Conservation (phyloP, 2,113 vertebrate species). For the Oreotrochilus melanogaster region DNA sequence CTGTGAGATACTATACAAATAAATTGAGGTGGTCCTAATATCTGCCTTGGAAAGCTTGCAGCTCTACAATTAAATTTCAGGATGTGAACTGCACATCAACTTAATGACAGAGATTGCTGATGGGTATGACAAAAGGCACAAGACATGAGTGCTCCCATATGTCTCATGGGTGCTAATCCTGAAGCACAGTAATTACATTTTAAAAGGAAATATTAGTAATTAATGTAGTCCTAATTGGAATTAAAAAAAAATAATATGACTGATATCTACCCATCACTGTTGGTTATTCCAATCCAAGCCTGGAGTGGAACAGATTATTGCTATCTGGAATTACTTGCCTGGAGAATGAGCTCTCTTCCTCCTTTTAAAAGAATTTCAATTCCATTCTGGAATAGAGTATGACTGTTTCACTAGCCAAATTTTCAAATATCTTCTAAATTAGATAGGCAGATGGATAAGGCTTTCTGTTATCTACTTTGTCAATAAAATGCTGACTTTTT, state of each 20-base stretch:
- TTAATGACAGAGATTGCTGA: neutral
- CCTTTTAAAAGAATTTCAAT: neutral
- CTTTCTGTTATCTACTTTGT: neutral
- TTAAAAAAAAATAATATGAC: neutral
- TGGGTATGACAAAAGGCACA: neutral
- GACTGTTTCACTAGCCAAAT: neutral
- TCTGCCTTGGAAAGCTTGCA: neutral
- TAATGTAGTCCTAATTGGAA: neutral
- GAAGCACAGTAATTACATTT: neutral
- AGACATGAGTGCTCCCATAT: neutral
- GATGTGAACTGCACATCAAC: neutral
- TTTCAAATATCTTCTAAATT: neutral
- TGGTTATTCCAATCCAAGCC: neutral
- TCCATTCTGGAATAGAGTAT: neutral
- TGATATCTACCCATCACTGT: neutral
- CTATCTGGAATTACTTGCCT: neutral
- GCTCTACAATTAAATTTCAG: neutral
- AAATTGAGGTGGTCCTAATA: neutral
- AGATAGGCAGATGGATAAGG: neutral
- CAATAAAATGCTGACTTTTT: neutral
- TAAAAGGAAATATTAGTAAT: neutral
- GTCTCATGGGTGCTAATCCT: neutral
- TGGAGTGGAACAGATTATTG: neutral
- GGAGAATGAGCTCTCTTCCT: neutral
- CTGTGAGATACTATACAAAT: neutral